Conservation (phyloP, 1,140 invertebrate species). For the Temnothorax longispinosus region DNA sequence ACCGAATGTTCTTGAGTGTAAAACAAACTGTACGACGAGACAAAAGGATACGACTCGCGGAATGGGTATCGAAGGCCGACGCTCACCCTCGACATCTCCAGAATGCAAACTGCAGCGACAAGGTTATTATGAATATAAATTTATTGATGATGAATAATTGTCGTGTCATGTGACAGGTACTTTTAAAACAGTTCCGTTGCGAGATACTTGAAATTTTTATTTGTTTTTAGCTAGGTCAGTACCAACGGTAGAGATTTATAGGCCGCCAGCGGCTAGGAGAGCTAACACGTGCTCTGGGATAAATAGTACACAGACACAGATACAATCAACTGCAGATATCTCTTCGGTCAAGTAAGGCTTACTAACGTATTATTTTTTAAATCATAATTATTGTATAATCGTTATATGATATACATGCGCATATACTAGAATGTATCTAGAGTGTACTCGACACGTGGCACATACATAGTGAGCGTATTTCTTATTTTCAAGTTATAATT, state of each 20-base stretch:
- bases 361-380: not conserved
- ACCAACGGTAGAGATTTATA: slow-evolving; percentile 82
- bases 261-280: slow-evolving; percentile 82
- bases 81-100: slow-evolving; percentile 76
- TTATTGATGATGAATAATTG: not conserved
- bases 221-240: slow-evolving; percentile 78
- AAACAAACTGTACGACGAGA: slow-evolving; percentile 36
- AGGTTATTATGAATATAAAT: slow-evolving; percentile 67
- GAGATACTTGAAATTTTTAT: not conserved
- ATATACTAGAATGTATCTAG: not conserved
- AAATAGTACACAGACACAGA: slow-evolving; percentile 39
- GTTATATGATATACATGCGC: not conserved
- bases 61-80: slow-evolving; percentile 80
- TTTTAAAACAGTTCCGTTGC: not conserved
- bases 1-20: slow-evolving; percentile 76
- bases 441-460: not conserved
- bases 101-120: slow-evolving; percentile 79
- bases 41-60: slow-evolving; percentile 22
- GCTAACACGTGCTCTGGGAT: slow-evolving; percentile 59
- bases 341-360: slow-evolving; percentile 54
- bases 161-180: not conserved
- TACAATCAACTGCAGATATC: slow-evolving; percentile 28
- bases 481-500: not conserved
- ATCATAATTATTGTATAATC: not conserved
- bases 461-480: too few species aligned